Evolutionary conservation across 2,113 vertebrate genomes (phyloP).

Genomic region (Oostethus manadensis): DNA sequence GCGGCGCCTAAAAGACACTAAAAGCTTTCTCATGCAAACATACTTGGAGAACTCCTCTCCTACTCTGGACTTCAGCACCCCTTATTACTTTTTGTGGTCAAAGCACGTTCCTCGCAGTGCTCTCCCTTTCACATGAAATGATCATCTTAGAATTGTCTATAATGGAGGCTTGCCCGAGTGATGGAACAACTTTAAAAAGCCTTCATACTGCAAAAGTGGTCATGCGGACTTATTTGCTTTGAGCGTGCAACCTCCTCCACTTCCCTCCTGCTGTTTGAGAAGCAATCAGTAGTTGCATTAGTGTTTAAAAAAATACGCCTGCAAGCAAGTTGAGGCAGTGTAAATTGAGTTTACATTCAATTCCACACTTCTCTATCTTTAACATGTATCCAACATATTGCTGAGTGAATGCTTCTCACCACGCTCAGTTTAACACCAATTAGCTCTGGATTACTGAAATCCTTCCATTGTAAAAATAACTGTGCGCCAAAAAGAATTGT

Average conservation of each 20-base stretch:
- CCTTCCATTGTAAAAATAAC: conserved; percentile 7
- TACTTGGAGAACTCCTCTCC: no score
- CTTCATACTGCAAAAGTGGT: not conserved
- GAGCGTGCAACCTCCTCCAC: not conserved
- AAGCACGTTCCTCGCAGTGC: not conserved
- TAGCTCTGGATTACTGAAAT: conserved; percentile 2
- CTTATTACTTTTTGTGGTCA: not conserved
- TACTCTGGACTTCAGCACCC: not conserved
- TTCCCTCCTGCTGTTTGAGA: not conserved
- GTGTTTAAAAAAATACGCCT: not conserved
- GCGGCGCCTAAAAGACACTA: not conserved
- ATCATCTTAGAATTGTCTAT: not conserved
- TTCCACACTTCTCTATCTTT: not conserved
- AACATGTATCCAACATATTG: not conserved
- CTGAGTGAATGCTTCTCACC: not conserved
- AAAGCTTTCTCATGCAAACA: no score
- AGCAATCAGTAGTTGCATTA: conserved; percentile 6
- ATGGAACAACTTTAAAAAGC: not conserved
- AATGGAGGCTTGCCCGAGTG: not conserved
- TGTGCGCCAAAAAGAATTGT: not conserved
- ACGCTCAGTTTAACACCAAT: not conserved
- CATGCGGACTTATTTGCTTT: conserved; percentile 3
- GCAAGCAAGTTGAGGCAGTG: not conserved
- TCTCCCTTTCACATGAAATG: not conserved
- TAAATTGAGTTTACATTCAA: conserved; percentile 1